These are phyloP conservation scores for Menidia beryllina DNA, from an alignment of 2,113 vertebrate genomes.

Conservation along the genomic window DNA sequence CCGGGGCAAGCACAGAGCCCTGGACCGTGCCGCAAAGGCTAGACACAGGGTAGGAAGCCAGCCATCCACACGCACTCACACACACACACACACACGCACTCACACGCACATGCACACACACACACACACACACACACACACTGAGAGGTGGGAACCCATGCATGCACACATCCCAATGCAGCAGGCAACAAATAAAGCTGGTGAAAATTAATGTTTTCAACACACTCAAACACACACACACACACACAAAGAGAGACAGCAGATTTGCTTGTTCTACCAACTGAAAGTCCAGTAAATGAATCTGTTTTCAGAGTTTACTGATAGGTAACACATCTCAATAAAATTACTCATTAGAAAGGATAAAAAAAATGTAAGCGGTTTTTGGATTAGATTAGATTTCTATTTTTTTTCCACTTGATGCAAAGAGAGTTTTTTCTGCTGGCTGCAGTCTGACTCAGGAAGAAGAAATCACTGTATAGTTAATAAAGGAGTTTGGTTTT, in stretches of 20 bases:
- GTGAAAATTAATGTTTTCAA: constrained; percentile 21
- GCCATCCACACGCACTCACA: constrained; percentile 47
- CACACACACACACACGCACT: constrained; percentile 24
- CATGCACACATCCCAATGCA: constrained; percentile 39
- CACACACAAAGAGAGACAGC: neutral
- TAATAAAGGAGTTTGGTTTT: too few species aligned
- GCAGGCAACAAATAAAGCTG: constrained; percentile 35
- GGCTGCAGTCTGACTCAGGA: too few species aligned
- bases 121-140: constrained; percentile 20
- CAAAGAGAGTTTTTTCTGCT: too few species aligned
- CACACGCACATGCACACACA: constrained; percentile 39
- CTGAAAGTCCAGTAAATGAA: too few species aligned
- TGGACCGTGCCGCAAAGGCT: constrained; percentile 81
- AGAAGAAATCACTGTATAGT: too few species aligned
- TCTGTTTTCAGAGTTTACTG: too few species aligned
- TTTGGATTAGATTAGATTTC: too few species aligned
- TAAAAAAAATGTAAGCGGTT: too few species aligned
- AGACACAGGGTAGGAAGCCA: constrained; percentile 77
- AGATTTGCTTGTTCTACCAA: neutral
- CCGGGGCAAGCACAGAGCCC: constrained; percentile 75
- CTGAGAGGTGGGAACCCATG: constrained; percentile 29
- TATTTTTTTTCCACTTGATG: too few species aligned
- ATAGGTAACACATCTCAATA: too few species aligned
- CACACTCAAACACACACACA: neutral
- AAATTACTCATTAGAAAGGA: too few species aligned